Evolutionary conservation across 2,113 vertebrate species (phyloP), one percentile per base, ranked within the genome.

Genomic region (Elaphurus davidianus): DNA sequence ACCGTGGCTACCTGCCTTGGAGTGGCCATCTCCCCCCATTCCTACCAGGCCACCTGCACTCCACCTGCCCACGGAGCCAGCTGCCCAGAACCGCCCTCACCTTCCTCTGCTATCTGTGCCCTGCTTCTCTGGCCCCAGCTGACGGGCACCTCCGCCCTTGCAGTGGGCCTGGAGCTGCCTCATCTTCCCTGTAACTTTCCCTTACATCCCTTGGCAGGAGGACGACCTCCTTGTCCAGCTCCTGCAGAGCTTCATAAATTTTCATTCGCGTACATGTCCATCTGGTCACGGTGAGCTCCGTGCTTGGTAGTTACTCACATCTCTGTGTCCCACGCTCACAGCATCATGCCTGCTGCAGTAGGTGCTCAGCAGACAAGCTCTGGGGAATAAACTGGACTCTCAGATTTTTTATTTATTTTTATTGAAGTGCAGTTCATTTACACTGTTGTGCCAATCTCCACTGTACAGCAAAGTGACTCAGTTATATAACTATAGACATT

Each of bases 191-290:
- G 15, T 71, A n/a, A 60, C 36, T 54, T 87, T 21, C 30, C 40
- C 43, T 84, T 40, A 3, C 6, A 5, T 23, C 47, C 28, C 12
- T 62, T 74, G 45, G 15, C 17, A 57, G 76, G 60, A 94, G 23
- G 60, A 55, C 3, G 0, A 1, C 54, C 81, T 30, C 36, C 11
- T 47, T 6, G 10, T 10, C 2, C 0, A 25, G 74, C 74, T 60
- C 45, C 36, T 30, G 10, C 19, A 6, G n/a, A 83, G n/a, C 45
- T 45, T 21, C 2, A 0, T 0, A 55, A 33, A 36, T 12, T 23
- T 4, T 82, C 45, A 4, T 50, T 33, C 1, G 0, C 2, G 12
- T 19, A 6, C 13, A 0, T 19, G 55, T 84, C 30, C 8, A 7
- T 14, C 55, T 64, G 27, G 6, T 17, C 3, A 1, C 11, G 0